Base-by-base conservation (phyloP, 2,888 invertebrate species). In the Trissonchulus latispiculum region DNA sequence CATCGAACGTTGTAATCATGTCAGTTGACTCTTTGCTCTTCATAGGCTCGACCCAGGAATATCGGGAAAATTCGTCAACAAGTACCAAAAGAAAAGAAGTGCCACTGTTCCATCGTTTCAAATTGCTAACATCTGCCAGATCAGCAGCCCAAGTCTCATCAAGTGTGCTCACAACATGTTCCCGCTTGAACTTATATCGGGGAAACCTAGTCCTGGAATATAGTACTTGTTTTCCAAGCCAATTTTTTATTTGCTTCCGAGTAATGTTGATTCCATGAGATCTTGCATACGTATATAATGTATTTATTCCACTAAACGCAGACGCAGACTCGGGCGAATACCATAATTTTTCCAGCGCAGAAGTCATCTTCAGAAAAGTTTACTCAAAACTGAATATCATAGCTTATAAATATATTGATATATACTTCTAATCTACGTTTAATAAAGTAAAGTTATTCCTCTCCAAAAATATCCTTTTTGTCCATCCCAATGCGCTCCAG, bases 41-140 rank as follows among this genome's bases (percentile, higher is more conserved):
- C 29, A 64, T 18, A 8, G 66, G 66, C 33, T 29, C 33, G 29
- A 31, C 29, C 66, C 8, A 15, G 15, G 33, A 29, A 29, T 15
- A 64, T n/a, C 66, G 18, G 15, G 8, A 64, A 64, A 64, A 64
- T n/a, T 64, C 8, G 33, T 64, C 66, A 8, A 64, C 66, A 35
- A 31, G 33, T 32, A 64, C 66, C 33, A 64, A n/a, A n/a, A 64
- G 18, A 64, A 15, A 64, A 31, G 66, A 64, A n/a, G 33, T 32
- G 8, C 15, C 15, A 8, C 32, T 32, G 66, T 64, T 64, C 32
- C 15, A 64, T 18, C 29, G 8, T 64, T 64, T 64, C 33, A 64
- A 8, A 8, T 32, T 35, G n/a, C 66, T 64, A 18, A 64, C 33
- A n/a, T 64, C 66, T 35, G 33, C 33, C 8, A 64, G 29, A 64